These are phyloP conservation scores for Oreortyx pictus DNA, from an alignment of 2,797 vertebrate genomes.

Conservation along the genomic window DNA sequence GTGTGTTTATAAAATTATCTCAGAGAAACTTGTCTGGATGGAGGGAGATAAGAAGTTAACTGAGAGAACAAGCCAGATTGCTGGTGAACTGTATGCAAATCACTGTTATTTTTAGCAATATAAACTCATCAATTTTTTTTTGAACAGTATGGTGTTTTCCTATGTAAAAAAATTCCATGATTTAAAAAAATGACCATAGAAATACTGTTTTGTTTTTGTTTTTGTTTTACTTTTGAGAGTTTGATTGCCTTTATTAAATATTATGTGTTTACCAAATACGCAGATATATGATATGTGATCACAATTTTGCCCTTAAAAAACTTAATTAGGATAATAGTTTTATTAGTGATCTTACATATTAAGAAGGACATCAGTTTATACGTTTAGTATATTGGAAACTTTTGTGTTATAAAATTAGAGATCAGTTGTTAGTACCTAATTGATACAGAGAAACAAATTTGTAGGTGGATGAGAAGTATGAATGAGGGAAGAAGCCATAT, in stretches of 20 bases:
- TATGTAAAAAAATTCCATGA: not conserved
- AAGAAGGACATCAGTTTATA: not conserved
- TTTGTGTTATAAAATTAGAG: not conserved
- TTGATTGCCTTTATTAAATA: not conserved
- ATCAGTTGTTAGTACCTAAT: not conserved
- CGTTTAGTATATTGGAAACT: not conserved
- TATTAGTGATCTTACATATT: slow-evolving; percentile 2
- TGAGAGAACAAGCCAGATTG: not conserved
- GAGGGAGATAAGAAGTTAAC: not conserved
- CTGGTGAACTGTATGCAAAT: not conserved
- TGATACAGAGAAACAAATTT: slow-evolving; percentile 14
- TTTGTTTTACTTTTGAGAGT: not conserved
- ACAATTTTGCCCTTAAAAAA: slow-evolving; percentile 10
- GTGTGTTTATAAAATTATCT: not conserved
- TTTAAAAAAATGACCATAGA: not conserved
- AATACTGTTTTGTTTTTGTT: not conserved
- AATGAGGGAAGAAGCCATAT: not conserved
- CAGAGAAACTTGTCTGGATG: not conserved
- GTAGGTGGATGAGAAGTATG: not conserved
- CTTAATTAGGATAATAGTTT: slow-evolving; percentile 25
- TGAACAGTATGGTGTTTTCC: not conserved
- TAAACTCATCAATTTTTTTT: not conserved
- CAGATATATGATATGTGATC: not conserved
- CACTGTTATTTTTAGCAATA: not conserved
- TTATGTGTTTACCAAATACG: not conserved